phyloP scores from a whole-genome alignment of 2,113 vertebrate species.

The Cepphus grylle region DNA sequence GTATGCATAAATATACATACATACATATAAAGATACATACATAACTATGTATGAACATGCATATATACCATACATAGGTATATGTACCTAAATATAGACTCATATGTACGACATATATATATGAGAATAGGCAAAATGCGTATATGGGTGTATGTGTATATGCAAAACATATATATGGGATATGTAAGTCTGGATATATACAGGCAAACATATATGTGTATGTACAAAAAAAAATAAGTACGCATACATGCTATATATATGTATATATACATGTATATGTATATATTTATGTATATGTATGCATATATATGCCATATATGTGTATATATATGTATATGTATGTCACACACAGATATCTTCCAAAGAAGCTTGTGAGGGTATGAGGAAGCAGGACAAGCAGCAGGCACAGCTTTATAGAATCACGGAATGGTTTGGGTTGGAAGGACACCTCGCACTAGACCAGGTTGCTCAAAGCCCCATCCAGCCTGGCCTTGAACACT shows the following conservation, averaged over 20 bases:
- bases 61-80: too few relatives aligned
- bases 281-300: too few relatives aligned
- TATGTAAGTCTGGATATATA: background rate
- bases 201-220: too few relatives aligned
- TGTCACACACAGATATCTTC: background rate
- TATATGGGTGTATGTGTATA: background rate
- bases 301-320: background rate
- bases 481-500: background rate
- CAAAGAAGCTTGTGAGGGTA: background rate
- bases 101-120: background rate
- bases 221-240: background rate
- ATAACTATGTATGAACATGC: background rate
- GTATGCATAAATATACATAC: background rate
- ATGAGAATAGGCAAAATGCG: background rate
- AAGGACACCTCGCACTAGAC: background rate
- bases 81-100: background rate
- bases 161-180: background rate
- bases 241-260: too few relatives aligned
- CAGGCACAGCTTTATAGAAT: background rate
- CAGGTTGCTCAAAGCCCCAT: background rate
- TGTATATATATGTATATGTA: background rate
- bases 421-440: background rate
- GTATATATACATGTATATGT: too few relatives aligned
- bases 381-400: background rate
- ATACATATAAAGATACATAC: background rate